Percentiles rank a stretch among this genome's conserved stretches.
These are phyloP conservation scores for Sinella curviseta DNA, from an alignment of 1,140 invertebrate genomes.

Conservation along the genomic window DNA sequence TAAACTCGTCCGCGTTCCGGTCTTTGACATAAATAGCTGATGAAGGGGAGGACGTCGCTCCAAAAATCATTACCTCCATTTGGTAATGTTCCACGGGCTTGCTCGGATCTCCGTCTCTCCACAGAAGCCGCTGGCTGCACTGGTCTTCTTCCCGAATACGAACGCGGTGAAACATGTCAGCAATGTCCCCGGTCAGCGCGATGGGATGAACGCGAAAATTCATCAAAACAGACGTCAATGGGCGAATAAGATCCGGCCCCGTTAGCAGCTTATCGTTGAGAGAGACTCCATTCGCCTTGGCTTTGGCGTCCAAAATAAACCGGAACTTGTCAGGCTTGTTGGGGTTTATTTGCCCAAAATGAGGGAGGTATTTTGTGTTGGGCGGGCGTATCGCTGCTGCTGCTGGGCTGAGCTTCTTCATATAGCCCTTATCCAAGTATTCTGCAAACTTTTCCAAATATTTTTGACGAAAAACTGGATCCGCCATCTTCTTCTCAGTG, in stretches of 20 bases:
- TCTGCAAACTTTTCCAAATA: neutral
- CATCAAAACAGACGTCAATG: neutral
- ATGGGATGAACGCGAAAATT: slow-evolving; percentile 23
- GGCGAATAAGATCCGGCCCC: slow-evolving; percentile 27
- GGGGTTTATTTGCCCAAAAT: neutral
- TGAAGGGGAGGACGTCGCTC: slow-evolving; percentile 24
- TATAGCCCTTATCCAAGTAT: neutral
- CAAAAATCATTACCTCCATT: slow-evolving; percentile 39
- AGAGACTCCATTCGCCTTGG: neutral
- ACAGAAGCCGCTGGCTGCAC: slow-evolving; percentile 31
- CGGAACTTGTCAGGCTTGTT: slow-evolving; percentile 7
- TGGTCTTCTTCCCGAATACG: slow-evolving; percentile 5
- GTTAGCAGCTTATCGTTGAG: slow-evolving; percentile 17
- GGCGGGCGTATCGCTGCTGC: neutral
- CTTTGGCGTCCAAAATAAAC: neutral
- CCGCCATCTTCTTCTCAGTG: neutral
- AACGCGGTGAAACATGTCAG: slow-evolving; percentile 41
- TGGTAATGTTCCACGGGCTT: neutral
- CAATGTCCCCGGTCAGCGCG: slow-evolving; percentile 30
- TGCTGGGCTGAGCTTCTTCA: neutral
- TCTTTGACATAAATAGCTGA: neutral
- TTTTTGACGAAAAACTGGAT: neutral
- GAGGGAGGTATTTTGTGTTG: neutral
- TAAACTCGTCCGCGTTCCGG: neutral
- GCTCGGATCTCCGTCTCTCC: neutral